Evolutionary conservation across 2,888 invertebrate species (phyloP), one percentile per base, ranked within the genome.

Genomic region (Philopedon plagiatum): DNA sequence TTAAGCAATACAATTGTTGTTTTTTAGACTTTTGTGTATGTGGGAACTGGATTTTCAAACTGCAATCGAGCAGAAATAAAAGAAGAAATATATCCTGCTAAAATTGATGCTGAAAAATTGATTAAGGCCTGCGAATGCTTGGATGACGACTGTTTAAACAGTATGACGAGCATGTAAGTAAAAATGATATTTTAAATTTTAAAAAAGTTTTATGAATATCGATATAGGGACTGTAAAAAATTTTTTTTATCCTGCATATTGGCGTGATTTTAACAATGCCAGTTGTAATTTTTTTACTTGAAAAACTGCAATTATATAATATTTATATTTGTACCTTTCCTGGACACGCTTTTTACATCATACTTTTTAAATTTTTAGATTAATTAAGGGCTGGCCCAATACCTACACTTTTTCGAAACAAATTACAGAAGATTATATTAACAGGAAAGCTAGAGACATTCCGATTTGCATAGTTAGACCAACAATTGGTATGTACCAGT

Each of bases 381-480:
- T 68, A 19, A 19, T 68, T 9, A 54, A 54, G 3, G 41, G 54
- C 39, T 92, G 94, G 88, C 95, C 95, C 0, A 96, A 96, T 82
- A 94, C 95, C 0, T 96, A 96, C 86, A 93, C 94, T 0, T 94
- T 92, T 81, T 95, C 95, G 0, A 96, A 96, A 86, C 93, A 94
- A 0, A 81, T 96, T 58, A 94, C 94, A 0, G 96, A 96, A 82
- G 34, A 34, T 9, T 34, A 34, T 11, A 34, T 34, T 34, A 34
- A 9, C 34, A 34, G 34, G 9, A 11, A 34, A 34, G 34, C 34
- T 9, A 34, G 11, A 34, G 9, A 11, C 2, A 34, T 34, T 2
- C 34, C 34, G 9, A 34, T 34, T 7, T 34, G 34, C 9, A 34
- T 34, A 7, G 9, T 11, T 34, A 34, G 34, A 9, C 34, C 34